Evolutionary conservation across 2,888 invertebrate species (phyloP), one percentile per base, ranked within the genome.

Genomic region (Hirtodrosophila confusa): DNA sequence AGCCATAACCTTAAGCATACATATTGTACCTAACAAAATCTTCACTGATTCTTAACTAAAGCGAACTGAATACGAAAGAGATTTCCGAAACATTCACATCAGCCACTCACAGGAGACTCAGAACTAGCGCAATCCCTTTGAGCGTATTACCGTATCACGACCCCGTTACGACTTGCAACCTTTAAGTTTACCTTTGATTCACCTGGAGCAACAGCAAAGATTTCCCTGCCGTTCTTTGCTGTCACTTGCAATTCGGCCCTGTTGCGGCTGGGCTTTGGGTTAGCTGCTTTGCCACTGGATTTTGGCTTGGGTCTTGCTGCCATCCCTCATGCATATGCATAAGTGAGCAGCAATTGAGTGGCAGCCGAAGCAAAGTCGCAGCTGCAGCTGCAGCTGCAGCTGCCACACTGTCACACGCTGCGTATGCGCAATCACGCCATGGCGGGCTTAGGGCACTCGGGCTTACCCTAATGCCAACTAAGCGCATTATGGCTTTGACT

Each of bases 241-340:
- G 58, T 77, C 78, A 77, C 40, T 54, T 62, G 68, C 69, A 72
- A 72, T 54, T 41, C n/a, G 45, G 39, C 27, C 33, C 41, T 33
- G 17, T 67, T 60, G 47, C 1, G 41, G 40, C 31, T 23, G 10
- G 31, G 40, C 40, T 45, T 62, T 35, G 37, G 49, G 55, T 39
- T 27, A 35, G 35, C 41, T 50, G 31, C 41, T 31, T 24, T 40
- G 50, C 55, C 48, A 37, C 12, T 43, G 27, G 37, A 24, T 39
- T 36, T 43, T 49, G 43, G 10, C 10, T 10, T 31, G 17, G 36
- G 8, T 12, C 12, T 45, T 39, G 12, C 37, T 12, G 41, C 49
- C 11, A 48, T 51, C 47, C 39, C 63, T 67, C 68, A 72, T 76
- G 57, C 67, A 82, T 85, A 65, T 79, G 80, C 85, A 84, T 61